Percentiles rank a stretch among this genome's conserved stretches.
phyloP scores from a whole-genome alignment of 2,797 vertebrate genomes.

The Carcharodon carcharias region DNA sequence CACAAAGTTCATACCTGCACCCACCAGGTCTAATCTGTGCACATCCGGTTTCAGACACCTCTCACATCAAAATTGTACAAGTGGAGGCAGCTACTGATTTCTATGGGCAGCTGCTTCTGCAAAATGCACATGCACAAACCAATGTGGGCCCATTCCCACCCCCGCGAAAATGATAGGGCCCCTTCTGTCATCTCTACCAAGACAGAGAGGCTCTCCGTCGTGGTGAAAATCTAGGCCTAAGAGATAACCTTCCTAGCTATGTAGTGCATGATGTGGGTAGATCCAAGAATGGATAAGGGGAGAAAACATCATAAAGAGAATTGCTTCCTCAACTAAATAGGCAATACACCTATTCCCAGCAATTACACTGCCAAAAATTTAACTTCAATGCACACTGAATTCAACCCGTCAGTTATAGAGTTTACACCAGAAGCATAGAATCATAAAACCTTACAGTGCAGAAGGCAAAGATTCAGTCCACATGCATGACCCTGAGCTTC shows the following conservation, averaged over 20 bases:
- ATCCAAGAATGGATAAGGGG: neutral
- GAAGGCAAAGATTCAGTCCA: neutral
- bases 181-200: too few species aligned
- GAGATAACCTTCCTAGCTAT: neutral
- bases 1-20: too few species aligned
- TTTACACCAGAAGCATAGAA: neutral
- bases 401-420: neutral
- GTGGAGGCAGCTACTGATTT: too few species aligned
- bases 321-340: neutral
- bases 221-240: too few species aligned
- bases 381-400: neutral
- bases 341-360: neutral
- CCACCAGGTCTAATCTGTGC: too few species aligned
- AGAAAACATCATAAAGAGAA: neutral
- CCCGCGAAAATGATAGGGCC: too few species aligned
- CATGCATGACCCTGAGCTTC: neutral
- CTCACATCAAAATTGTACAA: too few species aligned
- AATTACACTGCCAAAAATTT: neutral
- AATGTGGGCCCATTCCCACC: too few species aligned
- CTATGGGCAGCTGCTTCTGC: too few species aligned
- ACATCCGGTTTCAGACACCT: too few species aligned
- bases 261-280: neutral
- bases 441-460: neutral
- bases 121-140: too few species aligned
- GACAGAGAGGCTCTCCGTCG: too few species aligned